phyloP scores from a whole-genome alignment of 1,140 invertebrate genomes.

The Heterodera schachtii region DNA sequence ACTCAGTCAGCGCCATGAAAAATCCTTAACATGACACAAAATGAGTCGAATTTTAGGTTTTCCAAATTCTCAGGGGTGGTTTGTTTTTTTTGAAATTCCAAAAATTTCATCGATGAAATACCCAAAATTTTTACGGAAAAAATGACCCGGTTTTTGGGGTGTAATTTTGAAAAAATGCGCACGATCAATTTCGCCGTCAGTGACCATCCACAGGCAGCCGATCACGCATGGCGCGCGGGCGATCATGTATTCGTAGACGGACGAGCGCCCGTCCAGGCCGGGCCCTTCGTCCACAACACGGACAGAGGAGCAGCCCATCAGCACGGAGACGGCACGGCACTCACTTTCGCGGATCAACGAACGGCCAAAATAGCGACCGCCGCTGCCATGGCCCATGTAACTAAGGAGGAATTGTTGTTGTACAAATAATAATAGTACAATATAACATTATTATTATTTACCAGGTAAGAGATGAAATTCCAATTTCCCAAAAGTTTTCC shows the following conservation, averaged over 20 bases:
- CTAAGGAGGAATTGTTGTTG: slow-evolving; percentile 41
- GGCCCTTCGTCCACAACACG: slow-evolving; percentile 49
- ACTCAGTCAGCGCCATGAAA: slow-evolving; percentile 50
- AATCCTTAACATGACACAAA: slow-evolving; percentile 30
- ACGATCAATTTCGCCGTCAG: slow-evolving; percentile 55
- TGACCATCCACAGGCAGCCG: slow-evolving; percentile 62
- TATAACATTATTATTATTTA: too few relatives aligned
- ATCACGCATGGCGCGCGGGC: slow-evolving; percentile 55
- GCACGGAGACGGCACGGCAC: slow-evolving; percentile 54
- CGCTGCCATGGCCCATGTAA: slow-evolving; percentile 59
- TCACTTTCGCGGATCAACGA: slow-evolving; percentile 38
- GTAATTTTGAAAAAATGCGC: not conserved
- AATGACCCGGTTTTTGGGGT: too few relatives aligned
- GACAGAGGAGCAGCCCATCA: slow-evolving; percentile 62
- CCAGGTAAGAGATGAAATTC: too few relatives aligned
- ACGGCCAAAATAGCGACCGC: slow-evolving; percentile 44
- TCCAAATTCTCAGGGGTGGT: too few relatives aligned
- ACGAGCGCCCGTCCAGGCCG: slow-evolving; percentile 50
- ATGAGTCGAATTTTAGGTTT: too few relatives aligned
- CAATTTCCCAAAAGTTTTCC: too few relatives aligned
- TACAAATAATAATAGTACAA: too few relatives aligned
- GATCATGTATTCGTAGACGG: slow-evolving; percentile 56
- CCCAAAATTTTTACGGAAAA: too few relatives aligned
- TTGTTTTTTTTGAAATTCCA: too few relatives aligned
- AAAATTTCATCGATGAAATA: too few relatives aligned